These are phyloP conservation scores for Aleiodes sp. DNA, from an alignment of 1,140 invertebrate species.

Conservation along the genomic window DNA sequence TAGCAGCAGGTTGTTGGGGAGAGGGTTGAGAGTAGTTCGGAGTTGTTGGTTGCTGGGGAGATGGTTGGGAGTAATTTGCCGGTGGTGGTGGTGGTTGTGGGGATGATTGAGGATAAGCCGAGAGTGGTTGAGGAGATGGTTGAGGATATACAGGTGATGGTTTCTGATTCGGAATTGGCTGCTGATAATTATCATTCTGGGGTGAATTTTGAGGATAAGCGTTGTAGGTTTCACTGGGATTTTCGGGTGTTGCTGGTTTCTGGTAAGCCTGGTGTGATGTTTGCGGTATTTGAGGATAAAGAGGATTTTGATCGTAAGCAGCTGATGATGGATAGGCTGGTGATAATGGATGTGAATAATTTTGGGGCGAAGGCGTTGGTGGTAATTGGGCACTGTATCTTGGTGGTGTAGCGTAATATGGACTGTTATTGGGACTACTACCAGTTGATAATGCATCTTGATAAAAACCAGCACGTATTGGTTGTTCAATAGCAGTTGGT, in stretches of 20 bases:
- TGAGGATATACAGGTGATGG: slow-evolving; percentile 46
- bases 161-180: slow-evolving; percentile 35
- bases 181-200: slow-evolving; percentile 34
- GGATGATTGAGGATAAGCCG: slow-evolving; percentile 45
- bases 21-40: slow-evolving; percentile 48
- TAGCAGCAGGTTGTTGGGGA: slow-evolving; percentile 45
- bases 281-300: slow-evolving; percentile 51
- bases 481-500: slow-evolving; percentile 48
- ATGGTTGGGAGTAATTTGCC: slow-evolving; percentile 53
- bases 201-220: slow-evolving; percentile 33
- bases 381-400: slow-evolving; percentile 62
- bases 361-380: slow-evolving; percentile 62
- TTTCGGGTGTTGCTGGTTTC: slow-evolving; percentile 47
- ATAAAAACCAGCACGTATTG: slow-evolving; percentile 61
- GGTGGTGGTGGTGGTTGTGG: slow-evolving; percentile 39
- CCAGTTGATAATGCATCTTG: slow-evolving; percentile 61
- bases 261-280: slow-evolving; percentile 49
- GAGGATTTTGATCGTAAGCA: slow-evolving; percentile 53
- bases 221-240: slow-evolving; percentile 40
- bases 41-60: slow-evolving; percentile 50
- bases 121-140: slow-evolving; percentile 36
- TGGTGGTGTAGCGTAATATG: slow-evolving; percentile 62
- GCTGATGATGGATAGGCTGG: slow-evolving; percentile 59
- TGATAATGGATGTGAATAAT: slow-evolving; percentile 53
- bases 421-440: slow-evolving; percentile 63